Percentiles rank a stretch among this genome's conserved stretches.
Conservation (phyloP, 2,113 vertebrate genomes). For the Mionectes macconnelli region DNA sequence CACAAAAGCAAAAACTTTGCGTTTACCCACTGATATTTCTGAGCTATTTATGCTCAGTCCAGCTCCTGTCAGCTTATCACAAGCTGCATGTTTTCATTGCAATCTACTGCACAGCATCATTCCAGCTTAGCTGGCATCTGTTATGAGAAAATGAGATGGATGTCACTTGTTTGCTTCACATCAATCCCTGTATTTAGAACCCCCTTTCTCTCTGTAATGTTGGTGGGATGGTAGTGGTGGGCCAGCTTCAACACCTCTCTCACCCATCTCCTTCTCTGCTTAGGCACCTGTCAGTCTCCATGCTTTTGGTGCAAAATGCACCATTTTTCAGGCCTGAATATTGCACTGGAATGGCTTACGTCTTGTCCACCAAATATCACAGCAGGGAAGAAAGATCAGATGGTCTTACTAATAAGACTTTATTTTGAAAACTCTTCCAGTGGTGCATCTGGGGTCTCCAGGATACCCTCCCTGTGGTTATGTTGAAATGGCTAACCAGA, state of each 20-base stretch:
- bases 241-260: neutral
- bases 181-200: neutral
- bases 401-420: neutral
- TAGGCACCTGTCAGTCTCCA: neutral
- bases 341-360: neutral
- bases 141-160: slow-evolving; percentile 26
- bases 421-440: neutral
- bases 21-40: slow-evolving; percentile 16
- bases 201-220: neutral
- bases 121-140: slow-evolving; percentile 28
- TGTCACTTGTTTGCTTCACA: slow-evolving; percentile 12
- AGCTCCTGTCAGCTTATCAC: slow-evolving; percentile 50
- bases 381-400: neutral
- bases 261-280: neutral
- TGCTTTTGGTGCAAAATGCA: neutral
- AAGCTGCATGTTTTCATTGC: slow-evolving; percentile 35
- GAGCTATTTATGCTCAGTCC: slow-evolving; percentile 39
- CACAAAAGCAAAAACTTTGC: slow-evolving; percentile 22
- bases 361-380: neutral
- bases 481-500: neutral
- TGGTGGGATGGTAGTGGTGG: neutral
- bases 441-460: neutral
- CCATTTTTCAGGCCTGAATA: neutral
- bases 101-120: slow-evolving; percentile 45
- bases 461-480: neutral